phyloP scores from a whole-genome alignment of 2,797 vertebrate species.

The Spizella passerina region DNA sequence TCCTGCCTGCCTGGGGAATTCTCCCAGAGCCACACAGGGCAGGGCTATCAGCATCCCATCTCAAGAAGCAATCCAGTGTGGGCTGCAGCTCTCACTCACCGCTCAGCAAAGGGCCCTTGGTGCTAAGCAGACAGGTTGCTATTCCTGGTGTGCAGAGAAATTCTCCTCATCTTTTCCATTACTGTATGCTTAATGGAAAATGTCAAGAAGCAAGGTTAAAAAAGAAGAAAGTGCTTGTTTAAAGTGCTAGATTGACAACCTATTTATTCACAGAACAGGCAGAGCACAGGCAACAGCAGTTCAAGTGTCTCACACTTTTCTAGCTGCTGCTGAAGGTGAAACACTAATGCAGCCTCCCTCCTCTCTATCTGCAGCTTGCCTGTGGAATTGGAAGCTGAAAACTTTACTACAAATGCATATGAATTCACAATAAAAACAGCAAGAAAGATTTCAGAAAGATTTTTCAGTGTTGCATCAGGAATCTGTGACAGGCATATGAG shows the following conservation, averaged over 20 bases:
- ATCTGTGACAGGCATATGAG: neutral
- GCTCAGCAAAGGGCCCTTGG: neutral
- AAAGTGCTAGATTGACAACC: slow-evolving; percentile 44
- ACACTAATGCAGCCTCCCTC: neutral
- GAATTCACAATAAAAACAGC: neutral
- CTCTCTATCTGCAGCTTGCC: neutral
- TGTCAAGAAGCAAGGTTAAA: slow-evolving; percentile 42
- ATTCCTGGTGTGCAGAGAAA: neutral
- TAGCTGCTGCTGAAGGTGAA: neutral
- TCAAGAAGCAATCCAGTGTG: neutral
- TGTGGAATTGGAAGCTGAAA: neutral
- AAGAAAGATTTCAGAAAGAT: neutral
- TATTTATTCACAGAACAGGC: slow-evolving; percentile 50
- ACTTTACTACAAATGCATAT: neutral
- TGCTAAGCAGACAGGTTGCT: slow-evolving; percentile 34
- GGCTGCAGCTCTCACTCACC: neutral
- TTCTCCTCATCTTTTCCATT: slow-evolving; percentile 34
- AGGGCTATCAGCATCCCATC: neutral
- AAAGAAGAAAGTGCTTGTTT: slow-evolving; percentile 48
- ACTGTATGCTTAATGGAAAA: slow-evolving; percentile 53
- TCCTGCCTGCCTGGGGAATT: neutral
- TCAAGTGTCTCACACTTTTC: neutral
- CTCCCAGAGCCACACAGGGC: neutral
- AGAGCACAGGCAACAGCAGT: slow-evolving; percentile 9
- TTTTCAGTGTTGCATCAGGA: neutral